Evolutionary conservation across 2,888 invertebrate genomes (phyloP).

Genomic region (Zootermopsis nevadensis): DNA sequence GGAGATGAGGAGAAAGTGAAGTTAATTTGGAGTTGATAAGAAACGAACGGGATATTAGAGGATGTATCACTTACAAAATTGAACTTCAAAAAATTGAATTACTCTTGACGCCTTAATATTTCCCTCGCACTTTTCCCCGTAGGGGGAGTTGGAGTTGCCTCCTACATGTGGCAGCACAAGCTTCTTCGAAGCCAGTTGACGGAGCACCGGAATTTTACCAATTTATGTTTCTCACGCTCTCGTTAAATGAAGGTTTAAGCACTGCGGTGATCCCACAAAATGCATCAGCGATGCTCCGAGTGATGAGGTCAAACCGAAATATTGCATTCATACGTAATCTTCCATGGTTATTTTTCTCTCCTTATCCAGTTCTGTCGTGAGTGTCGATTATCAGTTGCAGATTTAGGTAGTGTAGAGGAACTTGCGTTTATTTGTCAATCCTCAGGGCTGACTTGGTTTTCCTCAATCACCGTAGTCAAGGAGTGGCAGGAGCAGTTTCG

Average conservation of each 20-base stretch:
- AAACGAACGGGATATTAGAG: conserved; percentile 8
- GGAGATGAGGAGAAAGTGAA: conserved; percentile 12
- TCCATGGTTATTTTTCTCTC: too few species aligned
- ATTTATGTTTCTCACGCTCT: background rate
- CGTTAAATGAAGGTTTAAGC: background rate
- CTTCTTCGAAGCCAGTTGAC: background rate
- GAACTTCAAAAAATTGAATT: conserved; percentile 18
- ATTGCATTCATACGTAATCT: background rate
- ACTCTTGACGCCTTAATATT: conserved; percentile 30
- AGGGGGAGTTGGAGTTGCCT: background rate
- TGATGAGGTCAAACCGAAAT: background rate
- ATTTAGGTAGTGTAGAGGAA: too few species aligned
- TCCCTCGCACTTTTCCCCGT: background rate
- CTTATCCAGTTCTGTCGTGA: too few species aligned
- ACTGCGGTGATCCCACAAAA: background rate
- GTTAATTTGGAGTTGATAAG: conserved; percentile 40
- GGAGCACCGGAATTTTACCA: background rate
- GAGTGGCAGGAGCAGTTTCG: too few species aligned
- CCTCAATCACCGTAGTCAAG: too few species aligned
- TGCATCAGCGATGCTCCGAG: background rate
- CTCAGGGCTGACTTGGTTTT: too few species aligned
- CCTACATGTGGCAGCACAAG: background rate
- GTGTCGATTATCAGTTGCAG: too few species aligned
- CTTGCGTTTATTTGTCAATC: too few species aligned
- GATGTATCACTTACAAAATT: conserved; percentile 21